Percentiles rank a stretch among this genome's conserved stretches.
Conservation (phyloP, 2,113 vertebrate genomes). For the Platycercus adscitus region DNA sequence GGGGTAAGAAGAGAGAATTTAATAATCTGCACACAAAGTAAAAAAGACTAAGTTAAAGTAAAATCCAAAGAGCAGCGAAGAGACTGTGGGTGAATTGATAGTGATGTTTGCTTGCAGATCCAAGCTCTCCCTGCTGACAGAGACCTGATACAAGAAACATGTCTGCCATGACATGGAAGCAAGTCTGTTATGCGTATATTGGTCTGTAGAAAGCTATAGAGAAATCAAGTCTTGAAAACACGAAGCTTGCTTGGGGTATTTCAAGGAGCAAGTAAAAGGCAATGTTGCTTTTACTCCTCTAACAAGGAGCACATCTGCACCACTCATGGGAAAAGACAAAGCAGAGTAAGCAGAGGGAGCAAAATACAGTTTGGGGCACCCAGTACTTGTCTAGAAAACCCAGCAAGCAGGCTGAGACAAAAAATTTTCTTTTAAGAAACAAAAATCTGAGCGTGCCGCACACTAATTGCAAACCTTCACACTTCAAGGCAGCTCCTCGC, state of each 20-base stretch:
- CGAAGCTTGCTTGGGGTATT: background rate
- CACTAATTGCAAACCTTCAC: fast-evolving
- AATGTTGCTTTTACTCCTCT: background rate
- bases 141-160: background rate
- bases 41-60: background rate
- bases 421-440: background rate
- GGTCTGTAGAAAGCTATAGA: background rate
- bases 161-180: background rate
- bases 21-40: background rate
- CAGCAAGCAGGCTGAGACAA: background rate
- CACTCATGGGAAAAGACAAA: background rate
- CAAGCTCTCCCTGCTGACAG: background rate
- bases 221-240: background rate
- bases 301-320: background rate
- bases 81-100: background rate
- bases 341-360: background rate
- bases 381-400: background rate
- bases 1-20: background rate
- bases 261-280: background rate
- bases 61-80: background rate
- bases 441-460: background rate
- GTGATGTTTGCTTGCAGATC: background rate
- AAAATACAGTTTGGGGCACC: background rate
- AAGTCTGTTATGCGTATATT: background rate
- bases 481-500: background rate